Base-by-base conservation (phyloP, 2,888 invertebrate genomes). In the Meiosimyza decipiens region DNA sequence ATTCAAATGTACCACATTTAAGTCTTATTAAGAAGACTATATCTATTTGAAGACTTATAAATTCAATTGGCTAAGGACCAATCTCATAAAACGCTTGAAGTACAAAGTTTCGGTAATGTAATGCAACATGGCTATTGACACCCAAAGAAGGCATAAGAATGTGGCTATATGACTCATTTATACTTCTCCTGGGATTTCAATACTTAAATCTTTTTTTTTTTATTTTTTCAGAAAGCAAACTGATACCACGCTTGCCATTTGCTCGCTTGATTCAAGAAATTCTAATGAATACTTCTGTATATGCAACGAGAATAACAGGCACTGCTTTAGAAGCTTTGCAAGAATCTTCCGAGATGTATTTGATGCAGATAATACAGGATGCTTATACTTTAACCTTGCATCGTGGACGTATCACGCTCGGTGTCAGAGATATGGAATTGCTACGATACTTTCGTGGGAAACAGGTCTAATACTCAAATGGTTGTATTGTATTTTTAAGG, bases 301-400 rank as follows among this genome's bases (percentile, higher is more conserved):
- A 49, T 2, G 73, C 72, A 0, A 64, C 71, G 5, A 73, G 83
- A 72, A 83, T 89, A 52, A 87, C 89, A 69, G 2, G 63, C 0
- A 55, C 77, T 1, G 89, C 89, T 0, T 67, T 90, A 15, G 80
- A 84, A 74, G 89, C 89, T 0, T 72, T 90, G 40, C 90, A 90
- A 77, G 88, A 88, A 75, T 82, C 89, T 2, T 71, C 86, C 0
- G 90, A 90, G 80, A 83, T 88, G 75, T 90, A 88, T 75, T 12
- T 90, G 4, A 85, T 86, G 0, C 87, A 88, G 75, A 84, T 88
- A 16, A 88, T 90, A 54, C 85, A 88, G 73, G 90, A 90, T 78
- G 82, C 88, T 1, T 80, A 87, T 55, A 72, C 87, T 64, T 82
- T 88, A 13, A 82, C 89, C 0, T 66, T 82, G 3, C 89, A 89